These are phyloP conservation scores for Platorchestia sp. DNA, from an alignment of 1,140 invertebrate species.

Conservation along the genomic window DNA sequence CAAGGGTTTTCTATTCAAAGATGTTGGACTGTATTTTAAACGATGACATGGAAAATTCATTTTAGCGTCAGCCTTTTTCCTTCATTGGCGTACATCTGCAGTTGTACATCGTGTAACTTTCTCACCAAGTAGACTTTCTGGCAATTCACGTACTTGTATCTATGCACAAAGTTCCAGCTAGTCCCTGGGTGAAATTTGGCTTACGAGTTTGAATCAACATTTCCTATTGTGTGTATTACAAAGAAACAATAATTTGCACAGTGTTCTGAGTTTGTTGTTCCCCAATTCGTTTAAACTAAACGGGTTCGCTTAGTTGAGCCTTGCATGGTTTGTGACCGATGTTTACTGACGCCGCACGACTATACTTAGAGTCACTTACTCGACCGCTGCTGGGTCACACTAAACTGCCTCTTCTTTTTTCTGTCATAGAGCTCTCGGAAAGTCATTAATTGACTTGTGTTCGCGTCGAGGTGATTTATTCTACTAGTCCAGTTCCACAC, in stretches of 20 bases:
- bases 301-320: neutral
- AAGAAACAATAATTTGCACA: neutral
- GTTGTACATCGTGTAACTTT: neutral
- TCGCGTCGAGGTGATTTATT: neutral
- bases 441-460: neutral
- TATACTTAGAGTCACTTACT: neutral
- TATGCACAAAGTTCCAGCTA: neutral
- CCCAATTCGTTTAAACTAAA: neutral
- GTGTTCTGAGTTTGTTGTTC: neutral
- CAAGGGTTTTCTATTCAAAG: neutral
- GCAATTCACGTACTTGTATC: neutral
- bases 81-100: neutral
- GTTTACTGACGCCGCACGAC: neutral
- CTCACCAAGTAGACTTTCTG: neutral
- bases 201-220: neutral
- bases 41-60: neutral
- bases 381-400: neutral
- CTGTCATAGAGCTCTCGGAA: neutral
- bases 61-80: neutral
- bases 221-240: neutral
- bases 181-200: neutral
- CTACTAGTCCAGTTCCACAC: neutral
- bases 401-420: neutral
- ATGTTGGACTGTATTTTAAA: neutral
- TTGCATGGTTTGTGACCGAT: constrained; percentile 4